Conservation (phyloP, 2,113 vertebrate genomes). For the Panurus biarmicus region DNA sequence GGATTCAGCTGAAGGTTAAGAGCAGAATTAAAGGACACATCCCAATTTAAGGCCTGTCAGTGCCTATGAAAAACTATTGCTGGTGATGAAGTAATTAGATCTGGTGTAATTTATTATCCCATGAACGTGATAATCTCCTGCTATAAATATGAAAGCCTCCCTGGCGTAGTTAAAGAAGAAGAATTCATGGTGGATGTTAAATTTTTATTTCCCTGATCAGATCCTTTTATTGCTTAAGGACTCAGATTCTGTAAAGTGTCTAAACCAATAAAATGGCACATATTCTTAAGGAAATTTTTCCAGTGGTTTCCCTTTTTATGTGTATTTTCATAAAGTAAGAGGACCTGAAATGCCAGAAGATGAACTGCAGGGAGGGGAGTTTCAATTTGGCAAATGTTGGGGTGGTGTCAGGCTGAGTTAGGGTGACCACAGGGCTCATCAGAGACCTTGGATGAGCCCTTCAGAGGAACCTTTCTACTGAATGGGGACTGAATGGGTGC, state of each 20-base stretch:
- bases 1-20: conserved; percentile 51
- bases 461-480: not conserved
- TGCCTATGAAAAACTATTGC: conserved; percentile 50
- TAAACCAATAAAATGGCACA: conserved; percentile 43
- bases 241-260: conserved; percentile 28
- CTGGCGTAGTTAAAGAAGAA: conserved; percentile 34
- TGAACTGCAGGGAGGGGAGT: not conserved
- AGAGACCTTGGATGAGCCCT: not conserved
- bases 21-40: conserved; percentile 44
- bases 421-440: not conserved
- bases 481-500: not conserved
- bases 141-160: conserved; percentile 58
- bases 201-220: conserved; percentile 51
- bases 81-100: conserved; percentile 63
- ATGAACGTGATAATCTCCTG: conserved; percentile 56
- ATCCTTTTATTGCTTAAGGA: conserved; percentile 41
- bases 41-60: conserved; percentile 60
- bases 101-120: conserved; percentile 57
- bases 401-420: not conserved
- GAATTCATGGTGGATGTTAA: conserved; percentile 50
- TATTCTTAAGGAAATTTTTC: conserved; percentile 46
- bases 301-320: conserved; percentile 8
- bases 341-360: not conserved
- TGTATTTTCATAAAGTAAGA: not conserved
- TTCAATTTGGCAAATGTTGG: not conserved